Conservation (phyloP, 1,140 invertebrate species). For the Drosophila willistoni region DNA sequence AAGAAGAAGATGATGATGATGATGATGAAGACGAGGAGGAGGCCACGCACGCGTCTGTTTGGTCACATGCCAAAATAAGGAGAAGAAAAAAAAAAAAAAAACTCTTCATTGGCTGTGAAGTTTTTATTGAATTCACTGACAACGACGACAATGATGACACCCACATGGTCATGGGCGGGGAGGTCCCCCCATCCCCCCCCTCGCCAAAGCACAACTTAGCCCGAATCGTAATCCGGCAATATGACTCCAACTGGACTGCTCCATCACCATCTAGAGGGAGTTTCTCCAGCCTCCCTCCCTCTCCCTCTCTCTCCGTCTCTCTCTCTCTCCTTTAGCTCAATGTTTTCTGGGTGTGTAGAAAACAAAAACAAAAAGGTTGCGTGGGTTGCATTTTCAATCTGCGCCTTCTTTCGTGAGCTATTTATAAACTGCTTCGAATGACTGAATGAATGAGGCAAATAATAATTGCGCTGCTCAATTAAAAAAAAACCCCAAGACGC, state of each 20-base stretch:
- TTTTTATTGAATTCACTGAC: conserved; percentile 73
- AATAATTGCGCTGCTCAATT: conserved; percentile 80
- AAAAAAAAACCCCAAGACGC: conserved; percentile 38
- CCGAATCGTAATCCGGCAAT: conserved; percentile 14
- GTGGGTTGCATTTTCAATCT: conserved; percentile 72
- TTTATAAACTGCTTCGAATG: conserved; percentile 70
- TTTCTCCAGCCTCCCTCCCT: not conserved
- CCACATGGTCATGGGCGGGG: conserved; percentile 42
- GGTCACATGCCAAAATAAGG: conserved; percentile 67
- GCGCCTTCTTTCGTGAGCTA: conserved; percentile 56
- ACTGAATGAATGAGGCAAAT: conserved; percentile 63
- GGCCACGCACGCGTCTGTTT: conserved; percentile 54
- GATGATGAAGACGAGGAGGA: conserved; percentile 14
- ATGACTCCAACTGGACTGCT: conserved; percentile 14
- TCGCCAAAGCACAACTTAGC: not conserved
- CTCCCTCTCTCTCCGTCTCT: not conserved
- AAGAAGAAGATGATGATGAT: conserved; percentile 32
- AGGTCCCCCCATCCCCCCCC: not conserved
- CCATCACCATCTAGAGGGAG: conserved; percentile 15
- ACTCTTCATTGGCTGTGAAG: conserved; percentile 73
- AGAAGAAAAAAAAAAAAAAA: conserved; percentile 25
- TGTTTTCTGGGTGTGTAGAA: conserved; percentile 11
- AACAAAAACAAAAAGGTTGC: conserved; percentile 26
- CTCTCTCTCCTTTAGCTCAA: not conserved
- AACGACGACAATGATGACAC: conserved; percentile 38